Evolutionary conservation across 2,888 invertebrate genomes (phyloP).

Genomic region (Lasioglossum lativentre): DNA sequence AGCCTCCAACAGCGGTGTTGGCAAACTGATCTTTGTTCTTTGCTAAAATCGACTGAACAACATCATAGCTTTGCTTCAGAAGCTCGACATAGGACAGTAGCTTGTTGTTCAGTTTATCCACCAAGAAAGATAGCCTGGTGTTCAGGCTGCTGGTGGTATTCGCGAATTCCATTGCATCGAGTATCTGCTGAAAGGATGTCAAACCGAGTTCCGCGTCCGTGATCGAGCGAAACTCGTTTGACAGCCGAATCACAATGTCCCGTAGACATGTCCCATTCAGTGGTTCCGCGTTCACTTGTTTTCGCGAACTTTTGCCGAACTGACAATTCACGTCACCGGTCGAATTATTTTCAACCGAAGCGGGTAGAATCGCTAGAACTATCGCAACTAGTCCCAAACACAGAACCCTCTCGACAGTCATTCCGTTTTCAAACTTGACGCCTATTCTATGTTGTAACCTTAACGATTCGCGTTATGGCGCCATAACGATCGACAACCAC

Average conservation of each 20-base stretch:
- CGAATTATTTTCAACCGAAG: slow-evolving; percentile 22
- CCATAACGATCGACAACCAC: slow-evolving; percentile 37
- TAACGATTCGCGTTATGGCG: slow-evolving; percentile 47
- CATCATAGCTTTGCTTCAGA: slow-evolving; percentile 74
- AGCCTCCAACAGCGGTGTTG: slow-evolving; percentile 59
- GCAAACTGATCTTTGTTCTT: slow-evolving; percentile 67
- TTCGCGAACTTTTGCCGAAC: slow-evolving; percentile 77
- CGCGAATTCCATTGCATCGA: slow-evolving; percentile 78
- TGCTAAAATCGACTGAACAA: slow-evolving; percentile 75
- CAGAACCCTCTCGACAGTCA: slow-evolving; percentile 45
- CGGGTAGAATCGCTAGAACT: slow-evolving; percentile 19
- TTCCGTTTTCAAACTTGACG: slow-evolving; percentile 26
- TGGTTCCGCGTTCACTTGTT: slow-evolving; percentile 81
- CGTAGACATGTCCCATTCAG: slow-evolving; percentile 81
- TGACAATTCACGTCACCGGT: slow-evolving; percentile 73
- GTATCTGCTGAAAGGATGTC: slow-evolving; percentile 78
- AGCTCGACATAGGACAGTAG: slow-evolving; percentile 75
- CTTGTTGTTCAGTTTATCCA: slow-evolving; percentile 78
- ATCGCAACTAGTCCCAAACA: slow-evolving; percentile 28
- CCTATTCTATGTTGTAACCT: slow-evolving; percentile 52
- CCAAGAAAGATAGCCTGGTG: slow-evolving; percentile 71
- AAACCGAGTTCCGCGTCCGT: slow-evolving; percentile 80
- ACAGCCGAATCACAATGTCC: slow-evolving; percentile 79
- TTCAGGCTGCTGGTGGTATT: slow-evolving; percentile 73
- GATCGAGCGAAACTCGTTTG: slow-evolving; percentile 73